phyloP scores from a whole-genome alignment of 2,113 vertebrate species.

The Anolis carolinensis region DNA sequence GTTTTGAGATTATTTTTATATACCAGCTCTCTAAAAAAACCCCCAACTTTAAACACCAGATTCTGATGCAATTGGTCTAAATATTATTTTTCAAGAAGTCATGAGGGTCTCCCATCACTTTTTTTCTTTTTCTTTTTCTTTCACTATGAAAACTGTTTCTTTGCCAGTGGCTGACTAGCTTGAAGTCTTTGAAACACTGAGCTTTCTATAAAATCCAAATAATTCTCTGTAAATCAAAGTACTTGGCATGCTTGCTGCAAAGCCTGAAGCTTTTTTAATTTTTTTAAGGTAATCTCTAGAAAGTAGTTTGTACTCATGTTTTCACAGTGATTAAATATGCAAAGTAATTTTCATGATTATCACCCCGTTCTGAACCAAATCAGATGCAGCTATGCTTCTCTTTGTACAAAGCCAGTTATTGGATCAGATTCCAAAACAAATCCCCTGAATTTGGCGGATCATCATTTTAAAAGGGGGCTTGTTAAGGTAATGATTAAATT shows the following conservation, averaged over 20 bases:
- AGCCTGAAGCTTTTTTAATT: conserved; percentile 71
- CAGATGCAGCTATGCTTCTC: conserved; percentile 81
- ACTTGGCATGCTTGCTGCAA: conserved; percentile 77
- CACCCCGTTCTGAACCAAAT: conserved; percentile 82
- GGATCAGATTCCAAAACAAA: conserved; percentile 95
- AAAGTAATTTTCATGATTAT: conserved; percentile 88
- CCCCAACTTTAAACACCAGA: neutral
- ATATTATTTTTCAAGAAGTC: conserved; percentile 19
- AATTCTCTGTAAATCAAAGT: conserved; percentile 80
- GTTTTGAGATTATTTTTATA: conserved; percentile 1
- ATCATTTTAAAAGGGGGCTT: conserved; percentile 95
- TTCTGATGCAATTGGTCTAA: neutral
- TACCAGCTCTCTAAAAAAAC: neutral
- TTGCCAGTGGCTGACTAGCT: conserved; percentile 65
- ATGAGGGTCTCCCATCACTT: conserved; percentile 3
- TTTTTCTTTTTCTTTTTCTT: conserved; percentile 27
- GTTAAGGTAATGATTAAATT: conserved; percentile 99
- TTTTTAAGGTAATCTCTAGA: conserved; percentile 83
- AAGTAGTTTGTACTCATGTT: conserved; percentile 82
- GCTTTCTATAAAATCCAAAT: conserved; percentile 76
- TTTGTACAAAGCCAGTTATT: conserved; percentile 86
- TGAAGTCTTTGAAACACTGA: conserved; percentile 75
- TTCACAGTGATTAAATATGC: conserved; percentile 88
- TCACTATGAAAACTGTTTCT: conserved; percentile 55
- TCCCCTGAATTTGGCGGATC: conserved; percentile 90